These are phyloP conservation scores for Abramis brama DNA, from an alignment of 2,113 vertebrate genomes.

Conservation along the genomic window DNA sequence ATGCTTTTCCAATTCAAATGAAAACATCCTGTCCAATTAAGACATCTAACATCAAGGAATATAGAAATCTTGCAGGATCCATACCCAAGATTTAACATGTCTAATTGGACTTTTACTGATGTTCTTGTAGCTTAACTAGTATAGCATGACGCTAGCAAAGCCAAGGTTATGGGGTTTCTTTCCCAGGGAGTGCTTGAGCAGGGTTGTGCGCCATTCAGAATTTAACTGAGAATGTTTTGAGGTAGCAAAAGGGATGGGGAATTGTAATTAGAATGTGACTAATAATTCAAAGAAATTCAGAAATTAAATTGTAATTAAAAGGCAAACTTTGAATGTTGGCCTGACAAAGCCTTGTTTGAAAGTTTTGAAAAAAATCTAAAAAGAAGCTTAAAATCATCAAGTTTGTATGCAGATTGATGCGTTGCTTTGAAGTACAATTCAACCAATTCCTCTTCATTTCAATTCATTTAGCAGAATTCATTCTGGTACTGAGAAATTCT, in stretches of 20 bases:
- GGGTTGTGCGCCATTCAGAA: not conserved
- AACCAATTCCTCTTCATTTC: not conserved
- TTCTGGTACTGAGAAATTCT: not conserved
- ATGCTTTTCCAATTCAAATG: slow-evolving; percentile 26
- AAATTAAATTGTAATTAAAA: not conserved
- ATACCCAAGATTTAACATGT: not conserved
- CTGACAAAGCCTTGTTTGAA: not conserved
- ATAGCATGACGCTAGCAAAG: slow-evolving; percentile 8
- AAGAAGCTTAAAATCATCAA: not conserved
- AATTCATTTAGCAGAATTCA: not conserved
- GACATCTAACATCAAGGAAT: not conserved
- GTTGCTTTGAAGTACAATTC: not conserved
- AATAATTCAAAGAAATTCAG: not conserved
- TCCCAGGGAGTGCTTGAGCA: not conserved
- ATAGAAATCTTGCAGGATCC: not conserved
- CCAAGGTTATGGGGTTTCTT: not conserved
- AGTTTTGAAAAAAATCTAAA: not conserved
- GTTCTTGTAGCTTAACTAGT: slow-evolving; percentile 7
- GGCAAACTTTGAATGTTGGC: not conserved
- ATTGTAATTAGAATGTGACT: not conserved
- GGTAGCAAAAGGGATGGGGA: not conserved
- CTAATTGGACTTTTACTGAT: slow-evolving; percentile 15
- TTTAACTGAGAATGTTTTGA: too few relatives aligned
- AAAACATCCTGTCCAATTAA: not conserved
- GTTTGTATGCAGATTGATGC: not conserved